A percentile compares a stretch with the other conserved stretches of the same genome.
These are phyloP conservation scores for Lepisosteus osseus DNA, from an alignment of 2,113 vertebrate genomes.

Conservation along the genomic window DNA sequence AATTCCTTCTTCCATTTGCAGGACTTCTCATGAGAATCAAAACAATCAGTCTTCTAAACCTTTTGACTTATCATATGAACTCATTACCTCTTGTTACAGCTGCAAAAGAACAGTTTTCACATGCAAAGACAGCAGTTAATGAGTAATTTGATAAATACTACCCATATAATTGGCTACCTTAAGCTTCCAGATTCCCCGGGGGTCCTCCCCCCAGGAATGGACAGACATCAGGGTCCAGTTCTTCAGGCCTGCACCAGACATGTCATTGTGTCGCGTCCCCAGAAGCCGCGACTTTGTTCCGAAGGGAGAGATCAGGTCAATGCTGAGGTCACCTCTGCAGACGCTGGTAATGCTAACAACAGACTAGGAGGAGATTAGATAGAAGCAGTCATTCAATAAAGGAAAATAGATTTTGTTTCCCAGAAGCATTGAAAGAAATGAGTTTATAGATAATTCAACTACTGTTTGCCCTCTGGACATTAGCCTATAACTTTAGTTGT, in stretches of 20 bases:
- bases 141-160: neutral
- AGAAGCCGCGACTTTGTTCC: constrained; percentile 42
- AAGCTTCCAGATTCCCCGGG: constrained; percentile 36
- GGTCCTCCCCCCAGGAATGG: constrained; percentile 48
- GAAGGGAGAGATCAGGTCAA: constrained; percentile 53
- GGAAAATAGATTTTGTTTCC: constrained; percentile 51
- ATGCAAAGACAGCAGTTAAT: neutral
- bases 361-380: constrained; percentile 42
- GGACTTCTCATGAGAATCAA: too few relatives aligned
- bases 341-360: constrained; percentile 47
- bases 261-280: constrained; percentile 39
- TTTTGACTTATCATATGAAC: too few relatives aligned
- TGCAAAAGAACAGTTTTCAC: too few relatives aligned
- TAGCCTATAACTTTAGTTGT: constrained; percentile 40
- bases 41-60: too few relatives aligned
- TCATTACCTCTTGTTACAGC: too few relatives aligned
- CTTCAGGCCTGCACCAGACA: constrained; percentile 39
- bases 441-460: constrained; percentile 49
- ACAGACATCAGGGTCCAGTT: constrained; percentile 42
- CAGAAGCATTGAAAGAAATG: constrained; percentile 49
- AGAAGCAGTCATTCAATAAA: constrained; percentile 52
- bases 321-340: constrained; percentile 55
- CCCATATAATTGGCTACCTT: constrained; percentile 15
- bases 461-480: constrained; percentile 42
- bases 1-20: too few relatives aligned